Evolutionary conservation across 2,113 vertebrate genomes (phyloP).

Genomic region (Bos indicus): DNA sequence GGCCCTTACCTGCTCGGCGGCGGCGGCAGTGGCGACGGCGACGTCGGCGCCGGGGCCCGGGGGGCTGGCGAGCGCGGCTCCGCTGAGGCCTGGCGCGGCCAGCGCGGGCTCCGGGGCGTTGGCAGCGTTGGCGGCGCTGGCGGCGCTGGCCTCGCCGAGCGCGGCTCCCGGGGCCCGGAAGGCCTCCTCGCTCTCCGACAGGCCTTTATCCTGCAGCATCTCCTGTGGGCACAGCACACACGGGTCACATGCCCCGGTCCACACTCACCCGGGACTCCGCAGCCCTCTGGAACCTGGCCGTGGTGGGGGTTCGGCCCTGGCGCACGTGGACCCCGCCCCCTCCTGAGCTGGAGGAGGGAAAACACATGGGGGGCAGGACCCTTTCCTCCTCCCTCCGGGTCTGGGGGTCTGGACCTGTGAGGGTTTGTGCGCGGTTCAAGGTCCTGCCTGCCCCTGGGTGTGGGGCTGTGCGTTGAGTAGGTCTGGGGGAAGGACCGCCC

Average conservation of each 20-base stretch:
- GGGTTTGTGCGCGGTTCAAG: not conserved
- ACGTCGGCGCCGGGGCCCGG: slow-evolving; percentile 82
- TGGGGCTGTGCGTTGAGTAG: not conserved
- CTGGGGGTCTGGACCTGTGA: slow-evolving; percentile 12
- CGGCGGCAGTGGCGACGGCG: slow-evolving; percentile 62
- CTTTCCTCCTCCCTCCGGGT: not conserved
- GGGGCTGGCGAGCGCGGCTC: slow-evolving; percentile 80
- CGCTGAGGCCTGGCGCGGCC: slow-evolving; percentile 83
- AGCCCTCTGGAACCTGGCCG: not conserved
- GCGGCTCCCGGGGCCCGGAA: slow-evolving; percentile 83
- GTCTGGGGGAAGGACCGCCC: slow-evolving; percentile 56
- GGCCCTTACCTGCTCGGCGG: slow-evolving; percentile 91
- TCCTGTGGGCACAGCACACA: slow-evolving; percentile 79
- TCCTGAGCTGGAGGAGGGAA: not conserved
- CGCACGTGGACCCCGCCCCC: slow-evolving; percentile 62
- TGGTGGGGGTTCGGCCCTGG: not conserved
- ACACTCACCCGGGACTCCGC: not conserved
- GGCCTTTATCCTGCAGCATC: slow-evolving; percentile 98
- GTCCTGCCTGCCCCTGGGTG: slow-evolving; percentile 29
- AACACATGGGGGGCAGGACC: not conserved
- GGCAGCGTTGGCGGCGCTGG: slow-evolving; percentile 80
- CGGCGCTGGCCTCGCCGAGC: slow-evolving; percentile 82
- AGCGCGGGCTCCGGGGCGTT: slow-evolving; percentile 76
- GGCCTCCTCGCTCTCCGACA: slow-evolving; percentile 91
- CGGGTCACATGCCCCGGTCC: slow-evolving; percentile 24